phyloP scores from a whole-genome alignment of 2,888 invertebrate genomes.

The Drosophila monieri region DNA sequence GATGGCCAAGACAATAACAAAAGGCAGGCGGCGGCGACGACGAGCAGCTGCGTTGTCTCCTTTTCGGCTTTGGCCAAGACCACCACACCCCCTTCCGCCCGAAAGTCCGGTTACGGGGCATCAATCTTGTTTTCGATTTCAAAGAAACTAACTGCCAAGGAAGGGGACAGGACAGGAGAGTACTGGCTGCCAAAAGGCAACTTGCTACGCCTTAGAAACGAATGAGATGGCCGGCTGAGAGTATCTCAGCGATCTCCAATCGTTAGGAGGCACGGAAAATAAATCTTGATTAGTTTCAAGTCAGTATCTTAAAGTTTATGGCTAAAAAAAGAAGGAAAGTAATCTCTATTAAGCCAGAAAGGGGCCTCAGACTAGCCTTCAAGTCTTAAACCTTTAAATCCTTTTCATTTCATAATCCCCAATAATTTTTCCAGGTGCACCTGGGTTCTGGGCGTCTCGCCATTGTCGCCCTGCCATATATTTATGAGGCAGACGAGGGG shows the following conservation, averaged over 20 bases:
- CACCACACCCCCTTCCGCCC: constrained; percentile 7
- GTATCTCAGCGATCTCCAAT: constrained; percentile 33
- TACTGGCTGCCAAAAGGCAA: constrained; percentile 43
- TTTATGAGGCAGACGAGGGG: constrained; percentile 70
- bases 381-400: background rate
- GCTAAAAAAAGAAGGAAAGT: too few species aligned
- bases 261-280: background rate
- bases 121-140: constrained; percentile 76
- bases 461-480: constrained; percentile 64
- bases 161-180: constrained; percentile 1
- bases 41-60: constrained; percentile 62
- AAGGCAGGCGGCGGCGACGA: constrained; percentile 9
- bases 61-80: constrained; percentile 27
- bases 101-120: constrained; percentile 45
- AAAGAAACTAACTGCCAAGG: constrained; percentile 48
- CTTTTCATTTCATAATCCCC: background rate
- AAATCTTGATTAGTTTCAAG: background rate
- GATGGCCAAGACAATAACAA: constrained; percentile 18
- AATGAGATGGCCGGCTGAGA: constrained; percentile 6
- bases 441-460: constrained; percentile 64
- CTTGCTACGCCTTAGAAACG: constrained; percentile 50
- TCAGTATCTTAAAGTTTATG: too few species aligned
- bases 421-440: constrained; percentile 15
- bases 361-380: background rate
- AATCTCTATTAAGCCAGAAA: background rate